Base-by-base conservation (phyloP, 2,113 vertebrate species). In the Chloropsis hardwickii region DNA sequence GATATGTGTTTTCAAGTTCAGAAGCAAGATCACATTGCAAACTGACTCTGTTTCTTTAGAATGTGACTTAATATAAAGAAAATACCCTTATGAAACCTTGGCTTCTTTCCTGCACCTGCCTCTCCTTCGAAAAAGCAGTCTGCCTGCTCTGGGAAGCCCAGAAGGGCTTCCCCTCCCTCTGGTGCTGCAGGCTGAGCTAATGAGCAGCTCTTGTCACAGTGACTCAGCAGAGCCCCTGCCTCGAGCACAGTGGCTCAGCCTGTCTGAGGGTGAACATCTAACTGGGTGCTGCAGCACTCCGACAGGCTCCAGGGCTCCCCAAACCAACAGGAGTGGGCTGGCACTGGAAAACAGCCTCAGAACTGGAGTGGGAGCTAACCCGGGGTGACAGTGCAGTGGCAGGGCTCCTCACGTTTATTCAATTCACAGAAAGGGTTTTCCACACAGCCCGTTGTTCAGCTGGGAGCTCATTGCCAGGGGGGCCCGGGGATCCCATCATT, bases 201-300 rank as follows among this genome's bases (percentile, higher is more conserved):
- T 66, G 94, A 95, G 91, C 95, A 91, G 91, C 84, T 95, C 91
- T 40, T 87, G 81, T 56, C 86, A 91, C 69, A 14, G 91, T 95
- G 95, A 95, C 89, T 97, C 94, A 95, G 95, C 96, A 95, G 40
- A 10, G 18, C 88, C 79, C 78, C 88, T 92, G 88, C 86, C 80
- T 97, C 1, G 3, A 87, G 12, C 2, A 35, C 23, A 28, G 6
- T 47, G 72, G 73, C 81, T 91, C 61, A 67, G 76, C 69, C 81
- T 48, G 65, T 23, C 58, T 79, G 70, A 39, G 35, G 47, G 8
- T 4, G 47, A 62, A 4, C 69, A 4, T 31, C 56, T 7, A 19
- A 17, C 27, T 53, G 71, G 82, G 9, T 40, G 58, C 65, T n/a
- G 48, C 37, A 27, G 57, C 58, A 40, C 24, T 14, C n/a, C 65